phyloP scores from a whole-genome alignment of 2,888 invertebrate species.

The Candidula unifasciata region DNA sequence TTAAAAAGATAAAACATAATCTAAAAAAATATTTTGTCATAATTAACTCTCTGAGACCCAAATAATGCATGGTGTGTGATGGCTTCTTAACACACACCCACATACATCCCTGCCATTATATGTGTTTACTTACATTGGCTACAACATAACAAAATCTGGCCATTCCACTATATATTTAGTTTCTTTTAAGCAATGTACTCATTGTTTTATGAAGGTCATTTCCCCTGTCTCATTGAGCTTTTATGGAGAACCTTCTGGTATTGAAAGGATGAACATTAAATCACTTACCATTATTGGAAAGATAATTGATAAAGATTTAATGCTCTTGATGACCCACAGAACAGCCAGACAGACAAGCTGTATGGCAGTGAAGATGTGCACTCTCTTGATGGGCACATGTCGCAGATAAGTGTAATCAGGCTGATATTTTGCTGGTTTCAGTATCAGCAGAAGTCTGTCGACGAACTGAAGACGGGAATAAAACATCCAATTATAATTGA shows the following conservation, averaged over 20 bases:
- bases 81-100: too few relatives aligned
- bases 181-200: too few relatives aligned
- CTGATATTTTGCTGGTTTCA: constrained; percentile 99
- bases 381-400: constrained; percentile 93
- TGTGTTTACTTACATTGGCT: too few relatives aligned
- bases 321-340: constrained; percentile 82
- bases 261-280: not conserved
- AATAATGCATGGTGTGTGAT: too few relatives aligned
- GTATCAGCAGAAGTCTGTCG: constrained; percentile 94
- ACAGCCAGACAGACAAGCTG: constrained; percentile 77
- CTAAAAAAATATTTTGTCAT: too few relatives aligned
- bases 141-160: too few relatives aligned
- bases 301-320: constrained; percentile 92
- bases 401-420: constrained; percentile 98
- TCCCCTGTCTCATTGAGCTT: too few relatives aligned
- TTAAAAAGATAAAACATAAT: too few relatives aligned
- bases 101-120: too few relatives aligned
- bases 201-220: too few relatives aligned
- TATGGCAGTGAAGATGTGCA: constrained; percentile 79
- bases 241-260: not conserved
- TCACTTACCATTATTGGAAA: constrained; percentile 92
- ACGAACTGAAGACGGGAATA: constrained; percentile 86
- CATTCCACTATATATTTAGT: too few relatives aligned
- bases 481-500: not conserved
- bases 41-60: too few relatives aligned